Conservation (phyloP, 2,797 vertebrate genomes). For the Ctenosaura bakeri region DNA sequence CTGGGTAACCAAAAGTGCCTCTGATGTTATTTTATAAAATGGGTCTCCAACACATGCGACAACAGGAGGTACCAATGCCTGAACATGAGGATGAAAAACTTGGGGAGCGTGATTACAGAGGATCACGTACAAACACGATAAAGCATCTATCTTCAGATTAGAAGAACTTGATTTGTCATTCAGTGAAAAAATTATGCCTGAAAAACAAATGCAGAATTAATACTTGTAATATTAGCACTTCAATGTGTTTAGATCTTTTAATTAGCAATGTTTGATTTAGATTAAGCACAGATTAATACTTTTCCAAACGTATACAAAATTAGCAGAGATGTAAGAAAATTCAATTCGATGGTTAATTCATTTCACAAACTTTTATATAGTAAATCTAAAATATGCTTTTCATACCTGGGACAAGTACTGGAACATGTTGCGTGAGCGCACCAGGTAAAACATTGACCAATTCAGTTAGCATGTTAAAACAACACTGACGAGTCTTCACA, state of each 20-base stretch:
- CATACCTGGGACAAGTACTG: slow-evolving; percentile 92
- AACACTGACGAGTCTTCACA: slow-evolving; percentile 98
- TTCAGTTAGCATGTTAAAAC: slow-evolving; percentile 99
- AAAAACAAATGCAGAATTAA: slow-evolving; percentile 62
- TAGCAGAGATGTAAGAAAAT: not conserved
- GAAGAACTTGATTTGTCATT: slow-evolving; percentile 99
- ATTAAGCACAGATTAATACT: not conserved
- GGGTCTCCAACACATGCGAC: slow-evolving; percentile 98
- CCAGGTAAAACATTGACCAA: slow-evolving; percentile 97
- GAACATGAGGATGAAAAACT: slow-evolving; percentile 97
- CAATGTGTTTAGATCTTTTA: slow-evolving; percentile 46
- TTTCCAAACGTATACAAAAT: slow-evolving; percentile 32
- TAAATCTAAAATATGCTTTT: slow-evolving; percentile 43
- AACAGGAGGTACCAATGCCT: slow-evolving; percentile 95
- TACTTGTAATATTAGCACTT: slow-evolving; percentile 23
- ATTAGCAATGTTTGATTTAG: slow-evolving; percentile 17
- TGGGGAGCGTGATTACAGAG: slow-evolving; percentile 96
- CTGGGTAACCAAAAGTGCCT: slow-evolving; percentile 97
- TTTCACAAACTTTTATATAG: slow-evolving; percentile 24
- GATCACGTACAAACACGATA: slow-evolving; percentile 96
- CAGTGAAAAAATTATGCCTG: slow-evolving; percentile 98
- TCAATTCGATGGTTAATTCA: not conserved
- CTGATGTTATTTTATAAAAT: slow-evolving; percentile 99
- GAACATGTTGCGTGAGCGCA: slow-evolving; percentile 95
- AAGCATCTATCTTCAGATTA: slow-evolving; percentile 97